Evolutionary conservation across 2,888 invertebrate species (phyloP).

Genomic region (Nomada hirtipes): DNA sequence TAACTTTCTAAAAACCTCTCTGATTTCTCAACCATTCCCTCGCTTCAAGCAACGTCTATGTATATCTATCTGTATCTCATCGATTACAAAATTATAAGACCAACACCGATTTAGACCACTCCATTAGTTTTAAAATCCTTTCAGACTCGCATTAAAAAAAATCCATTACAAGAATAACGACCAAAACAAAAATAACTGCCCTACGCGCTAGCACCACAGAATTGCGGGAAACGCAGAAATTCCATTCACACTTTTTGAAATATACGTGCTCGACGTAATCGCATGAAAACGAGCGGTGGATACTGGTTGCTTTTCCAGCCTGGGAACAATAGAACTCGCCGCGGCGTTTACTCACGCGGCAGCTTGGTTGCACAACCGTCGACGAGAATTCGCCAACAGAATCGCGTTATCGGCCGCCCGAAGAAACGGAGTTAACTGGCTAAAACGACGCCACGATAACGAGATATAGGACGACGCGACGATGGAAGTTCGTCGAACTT

Average conservation of each 20-base stretch:
- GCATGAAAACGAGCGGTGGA: too few relatives aligned
- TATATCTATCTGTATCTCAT: too few relatives aligned
- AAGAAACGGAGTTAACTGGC: constrained; percentile 26
- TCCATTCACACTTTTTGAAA: too few relatives aligned
- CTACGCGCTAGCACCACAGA: too few relatives aligned
- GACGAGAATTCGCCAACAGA: constrained; percentile 16
- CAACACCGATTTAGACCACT: neutral
- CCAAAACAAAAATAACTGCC: too few relatives aligned
- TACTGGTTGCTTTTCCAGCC: too few relatives aligned
- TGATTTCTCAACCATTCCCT: neutral
- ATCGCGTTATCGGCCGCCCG: constrained; percentile 40
- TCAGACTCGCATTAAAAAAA: too few relatives aligned
- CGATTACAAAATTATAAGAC: neutral
- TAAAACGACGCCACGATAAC: constrained; percentile 51
- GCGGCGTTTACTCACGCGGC: neutral
- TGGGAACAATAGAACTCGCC: neutral
- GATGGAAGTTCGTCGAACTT: constrained; percentile 63
- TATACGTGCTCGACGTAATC: too few relatives aligned
- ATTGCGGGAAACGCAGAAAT: too few relatives aligned
- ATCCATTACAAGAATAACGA: too few relatives aligned
- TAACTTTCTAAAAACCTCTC: constrained; percentile 4
- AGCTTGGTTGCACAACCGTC: constrained; percentile 6
- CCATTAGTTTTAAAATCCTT: too few relatives aligned
- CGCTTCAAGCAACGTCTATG: neutral
- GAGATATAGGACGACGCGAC: constrained; percentile 56